Evolutionary conservation across 2,797 vertebrate species (phyloP).

Genomic region (Lacerta agilis): DNA sequence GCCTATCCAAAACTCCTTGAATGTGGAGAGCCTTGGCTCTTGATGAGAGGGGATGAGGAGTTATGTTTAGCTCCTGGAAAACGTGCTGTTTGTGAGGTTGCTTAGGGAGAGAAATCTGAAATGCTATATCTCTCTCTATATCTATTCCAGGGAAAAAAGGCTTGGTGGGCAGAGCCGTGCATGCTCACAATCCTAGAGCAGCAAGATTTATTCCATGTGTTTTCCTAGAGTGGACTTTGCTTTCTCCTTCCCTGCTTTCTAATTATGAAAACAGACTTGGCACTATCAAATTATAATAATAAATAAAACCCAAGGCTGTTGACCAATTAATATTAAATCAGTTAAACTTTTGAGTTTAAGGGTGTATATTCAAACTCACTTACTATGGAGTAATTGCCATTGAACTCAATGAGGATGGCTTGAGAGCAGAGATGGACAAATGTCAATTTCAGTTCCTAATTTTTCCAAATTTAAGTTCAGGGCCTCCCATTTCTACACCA

Average conservation of each 20-base stretch:
- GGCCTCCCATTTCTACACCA: background rate
- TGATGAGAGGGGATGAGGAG: constrained; percentile 1
- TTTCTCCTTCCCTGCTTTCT: background rate
- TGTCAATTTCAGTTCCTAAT: background rate
- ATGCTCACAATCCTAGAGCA: background rate
- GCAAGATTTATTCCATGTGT: background rate
- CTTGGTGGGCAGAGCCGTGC: background rate
- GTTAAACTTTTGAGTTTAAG: background rate
- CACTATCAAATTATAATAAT: background rate
- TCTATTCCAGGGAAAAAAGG: constrained; percentile 1
- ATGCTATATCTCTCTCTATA: background rate
- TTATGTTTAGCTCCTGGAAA: constrained; percentile 26
- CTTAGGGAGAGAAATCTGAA: constrained; percentile 1
- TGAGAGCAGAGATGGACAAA: background rate
- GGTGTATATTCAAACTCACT: no score
- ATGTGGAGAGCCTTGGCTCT: constrained; percentile 1
- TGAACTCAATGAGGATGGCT: background rate
- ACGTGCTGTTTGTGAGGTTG: constrained; percentile 2
- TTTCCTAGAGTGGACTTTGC: background rate
- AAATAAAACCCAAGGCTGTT: background rate
- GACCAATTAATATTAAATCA: no score
- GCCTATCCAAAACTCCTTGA: constrained; percentile 1
- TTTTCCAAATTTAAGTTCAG: background rate
- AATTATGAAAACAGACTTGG: background rate
- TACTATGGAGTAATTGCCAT: background rate